A percentile compares a stretch with the other conserved stretches of the same genome.
Conservation (phyloP, 2,797 vertebrate species). For the Darevskia nairensis region DNA sequence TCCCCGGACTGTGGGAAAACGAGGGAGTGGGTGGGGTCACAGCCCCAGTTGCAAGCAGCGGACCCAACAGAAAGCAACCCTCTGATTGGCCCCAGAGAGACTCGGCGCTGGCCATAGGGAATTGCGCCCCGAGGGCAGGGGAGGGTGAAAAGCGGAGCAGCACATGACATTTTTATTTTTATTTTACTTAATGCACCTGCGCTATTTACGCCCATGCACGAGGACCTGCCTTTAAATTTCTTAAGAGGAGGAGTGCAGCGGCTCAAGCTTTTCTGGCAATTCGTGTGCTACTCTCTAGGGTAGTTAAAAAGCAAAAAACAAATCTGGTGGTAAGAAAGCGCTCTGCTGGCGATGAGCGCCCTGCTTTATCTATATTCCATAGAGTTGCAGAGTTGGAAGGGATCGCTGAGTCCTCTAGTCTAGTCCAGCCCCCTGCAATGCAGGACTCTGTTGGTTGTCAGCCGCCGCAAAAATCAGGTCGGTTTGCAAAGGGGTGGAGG, state of each 20-base stretch:
- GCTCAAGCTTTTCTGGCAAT: neutral
- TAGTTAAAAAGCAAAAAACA: too few species aligned
- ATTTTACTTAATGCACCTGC: too few species aligned
- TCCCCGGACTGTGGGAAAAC: slow-evolving; percentile 5
- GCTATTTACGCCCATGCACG: neutral
- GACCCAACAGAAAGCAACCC: slow-evolving; percentile 1
- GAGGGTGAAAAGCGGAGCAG: neutral
- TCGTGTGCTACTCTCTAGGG: too few species aligned
- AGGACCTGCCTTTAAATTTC: neutral
- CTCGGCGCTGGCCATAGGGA: neutral
- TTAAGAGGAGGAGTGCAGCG: neutral
- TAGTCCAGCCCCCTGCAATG: too few species aligned
- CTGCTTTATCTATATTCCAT: neutral
- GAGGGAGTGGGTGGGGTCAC: neutral
- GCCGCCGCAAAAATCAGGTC: neutral
- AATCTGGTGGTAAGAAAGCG: neutral
- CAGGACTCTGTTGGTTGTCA: too few species aligned
- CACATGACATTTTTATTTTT: neutral
- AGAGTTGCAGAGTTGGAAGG: too few species aligned
- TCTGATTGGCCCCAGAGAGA: neutral
- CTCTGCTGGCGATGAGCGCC: neutral
- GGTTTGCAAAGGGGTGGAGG: neutral
- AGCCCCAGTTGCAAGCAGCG: neutral
- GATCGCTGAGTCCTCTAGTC: too few species aligned
- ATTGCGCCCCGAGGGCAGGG: too few species aligned